Evolutionary conservation across 2,888 invertebrate species (phyloP).

Genomic region (Eristalinus sepulchralis): DNA sequence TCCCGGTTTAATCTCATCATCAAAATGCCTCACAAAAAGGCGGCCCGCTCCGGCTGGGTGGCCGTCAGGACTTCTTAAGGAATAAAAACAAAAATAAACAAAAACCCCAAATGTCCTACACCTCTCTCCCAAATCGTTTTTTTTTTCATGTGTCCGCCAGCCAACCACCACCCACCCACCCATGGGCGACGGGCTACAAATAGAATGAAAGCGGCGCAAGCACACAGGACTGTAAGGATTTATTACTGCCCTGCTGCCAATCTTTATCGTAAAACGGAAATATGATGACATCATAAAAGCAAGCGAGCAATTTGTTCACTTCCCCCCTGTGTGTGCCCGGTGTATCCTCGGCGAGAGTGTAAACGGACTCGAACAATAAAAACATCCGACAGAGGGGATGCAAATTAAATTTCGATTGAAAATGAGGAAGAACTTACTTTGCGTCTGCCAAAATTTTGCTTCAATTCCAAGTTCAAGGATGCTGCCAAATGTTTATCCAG

Average conservation of each 20-base stretch:
- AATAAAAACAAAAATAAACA: slow-evolving; percentile 28
- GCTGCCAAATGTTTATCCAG: slow-evolving; percentile 46
- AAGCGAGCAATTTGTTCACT: slow-evolving; percentile 21
- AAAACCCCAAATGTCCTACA: slow-evolving; percentile 1
- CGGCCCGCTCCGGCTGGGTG: neutral
- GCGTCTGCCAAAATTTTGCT: slow-evolving; percentile 54
- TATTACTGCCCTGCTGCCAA: slow-evolving; percentile 30
- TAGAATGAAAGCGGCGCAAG: neutral
- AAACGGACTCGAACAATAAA: slow-evolving; percentile 2
- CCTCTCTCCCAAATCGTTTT: no score
- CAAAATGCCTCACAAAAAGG: neutral
- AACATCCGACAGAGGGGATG: neutral
- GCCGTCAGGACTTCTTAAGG: neutral
- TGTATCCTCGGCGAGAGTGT: slow-evolving; percentile 16
- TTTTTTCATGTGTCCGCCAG: no score
- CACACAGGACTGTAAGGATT: slow-evolving; percentile 37
- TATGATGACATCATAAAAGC: slow-evolving; percentile 51
- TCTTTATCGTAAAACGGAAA: slow-evolving; percentile 39
- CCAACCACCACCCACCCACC: neutral
- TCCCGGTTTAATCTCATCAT: slow-evolving; percentile 23
- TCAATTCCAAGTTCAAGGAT: slow-evolving; percentile 68
- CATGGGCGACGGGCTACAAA: neutral
- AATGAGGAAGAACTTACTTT: neutral
- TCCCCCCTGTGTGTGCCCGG: neutral
- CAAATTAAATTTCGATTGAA: slow-evolving; percentile 16